Evolutionary conservation across 2,888 invertebrate species (phyloP).

Genomic region (Sesamia inferens): DNA sequence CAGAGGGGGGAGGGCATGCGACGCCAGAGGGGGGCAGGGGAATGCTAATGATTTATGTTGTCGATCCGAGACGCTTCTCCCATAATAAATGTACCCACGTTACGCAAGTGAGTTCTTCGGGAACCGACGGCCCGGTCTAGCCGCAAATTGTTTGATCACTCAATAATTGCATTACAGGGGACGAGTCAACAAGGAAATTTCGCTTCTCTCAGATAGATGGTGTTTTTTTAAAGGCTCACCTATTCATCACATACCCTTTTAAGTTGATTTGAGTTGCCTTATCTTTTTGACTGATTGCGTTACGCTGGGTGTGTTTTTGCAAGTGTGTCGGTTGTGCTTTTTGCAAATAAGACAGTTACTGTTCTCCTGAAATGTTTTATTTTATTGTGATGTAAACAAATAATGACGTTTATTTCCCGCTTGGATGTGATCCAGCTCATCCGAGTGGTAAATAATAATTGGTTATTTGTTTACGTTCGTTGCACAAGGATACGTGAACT

Average conservation of each 20-base stretch:
- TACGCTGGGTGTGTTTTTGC: constrained; percentile 27
- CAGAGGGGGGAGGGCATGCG: constrained; percentile 60
- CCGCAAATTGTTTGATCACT: constrained; percentile 64
- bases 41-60: constrained; percentile 83
- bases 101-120: constrained; percentile 69
- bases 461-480: constrained; percentile 21
- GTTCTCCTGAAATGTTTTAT: constrained; percentile 2
- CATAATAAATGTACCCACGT: constrained; percentile 82
- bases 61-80: constrained; percentile 77
- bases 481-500: background rate
- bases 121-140: constrained; percentile 48
- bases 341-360: background rate
- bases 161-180: constrained; percentile 60
- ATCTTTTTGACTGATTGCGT: constrained; percentile 44
- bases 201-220: constrained; percentile 37
- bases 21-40: constrained; percentile 62
- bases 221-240: constrained; percentile 44
- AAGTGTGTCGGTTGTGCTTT: constrained; percentile 12
- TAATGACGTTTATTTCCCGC: background rate
- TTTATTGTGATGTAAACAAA: constrained; percentile 10
- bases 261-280: constrained; percentile 41
- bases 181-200: constrained; percentile 48
- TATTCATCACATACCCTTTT: constrained; percentile 51
- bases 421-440: background rate
- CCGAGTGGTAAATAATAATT: constrained; percentile 8